A percentile compares a stretch with the other conserved stretches of the same genome.
Conservation (phyloP, 2,113 vertebrate species). For the Eulemur macaco region DNA sequence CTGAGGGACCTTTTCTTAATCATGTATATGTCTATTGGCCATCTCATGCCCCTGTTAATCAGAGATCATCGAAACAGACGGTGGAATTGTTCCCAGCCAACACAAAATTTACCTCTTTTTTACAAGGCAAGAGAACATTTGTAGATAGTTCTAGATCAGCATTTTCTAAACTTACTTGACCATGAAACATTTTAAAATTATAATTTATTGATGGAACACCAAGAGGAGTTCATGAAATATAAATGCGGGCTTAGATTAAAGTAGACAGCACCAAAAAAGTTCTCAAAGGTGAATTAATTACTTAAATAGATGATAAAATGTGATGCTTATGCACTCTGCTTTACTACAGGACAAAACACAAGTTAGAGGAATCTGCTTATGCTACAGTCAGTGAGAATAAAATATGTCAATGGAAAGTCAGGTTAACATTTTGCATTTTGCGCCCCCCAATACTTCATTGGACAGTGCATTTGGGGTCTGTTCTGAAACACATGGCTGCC, state of each 20-base stretch:
- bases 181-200: slow-evolving; percentile 55
- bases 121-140: slow-evolving; percentile 42
- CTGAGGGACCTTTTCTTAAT: not conserved
- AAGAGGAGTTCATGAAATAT: slow-evolving; percentile 54
- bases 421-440: not conserved
- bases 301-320: slow-evolving; percentile 39
- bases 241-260: slow-evolving; percentile 31
- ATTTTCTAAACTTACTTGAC: slow-evolving; percentile 60
- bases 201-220: slow-evolving; percentile 59
- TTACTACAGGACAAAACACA: not conserved
- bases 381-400: not conserved
- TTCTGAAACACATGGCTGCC: not conserved
- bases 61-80: slow-evolving; percentile 19
- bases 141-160: slow-evolving; percentile 63
- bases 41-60: not conserved
- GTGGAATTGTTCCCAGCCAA: not conserved
- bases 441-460: not conserved
- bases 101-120: not conserved
- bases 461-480: too few species aligned
- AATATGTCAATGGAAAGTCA: not conserved
- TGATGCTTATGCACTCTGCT: not conserved
- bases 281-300: slow-evolving; percentile 56
- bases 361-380: not conserved
- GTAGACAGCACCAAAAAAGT: slow-evolving; percentile 29
- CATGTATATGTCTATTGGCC: not conserved